Conservation (phyloP, 2,797 vertebrate species). For the Thunnus albacares region DNA sequence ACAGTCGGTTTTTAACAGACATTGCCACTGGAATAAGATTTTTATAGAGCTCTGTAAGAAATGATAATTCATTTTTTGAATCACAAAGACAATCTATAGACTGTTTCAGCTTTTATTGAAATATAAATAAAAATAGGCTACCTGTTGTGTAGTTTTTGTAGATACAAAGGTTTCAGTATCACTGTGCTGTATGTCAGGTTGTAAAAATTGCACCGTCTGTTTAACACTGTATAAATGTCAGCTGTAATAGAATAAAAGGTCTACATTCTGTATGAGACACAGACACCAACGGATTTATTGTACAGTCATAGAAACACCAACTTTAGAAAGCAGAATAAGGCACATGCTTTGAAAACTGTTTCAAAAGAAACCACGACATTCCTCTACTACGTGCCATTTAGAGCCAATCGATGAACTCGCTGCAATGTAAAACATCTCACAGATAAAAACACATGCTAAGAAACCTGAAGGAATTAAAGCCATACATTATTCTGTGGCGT, state of each 20-base stretch:
- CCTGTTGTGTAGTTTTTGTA: not conserved
- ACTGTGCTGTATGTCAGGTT: not conserved
- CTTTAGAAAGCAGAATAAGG: constrained; percentile 28
- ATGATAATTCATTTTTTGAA: constrained; percentile 10
- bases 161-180: not conserved
- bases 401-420: not conserved
- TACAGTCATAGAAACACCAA: constrained; percentile 29
- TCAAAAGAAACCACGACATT: constrained; percentile 7
- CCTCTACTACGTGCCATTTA: not conserved
- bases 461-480: constrained; percentile 15
- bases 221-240: constrained; percentile 9
- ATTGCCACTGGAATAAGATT: not conserved
- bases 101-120: constrained; percentile 44
- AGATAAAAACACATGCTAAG: constrained; percentile 4
- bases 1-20: not conserved
- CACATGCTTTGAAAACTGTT: constrained; percentile 25
- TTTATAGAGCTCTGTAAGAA: not conserved
- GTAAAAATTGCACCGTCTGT: constrained; percentile 7
- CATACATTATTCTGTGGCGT: constrained; percentile 38
- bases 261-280: constrained; percentile 5
- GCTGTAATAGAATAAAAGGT: constrained; percentile 1
- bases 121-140: constrained; percentile 33
- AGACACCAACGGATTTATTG: constrained; percentile 49
- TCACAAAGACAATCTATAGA: not conserved
- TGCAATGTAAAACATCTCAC: constrained; percentile 6